Evolutionary conservation across 30 jellyfish, hydroid and myxozoan species (phyloP), one percentile per base, ranked within the genome.

Genomic region (Nemopilema nomurai): DNA sequence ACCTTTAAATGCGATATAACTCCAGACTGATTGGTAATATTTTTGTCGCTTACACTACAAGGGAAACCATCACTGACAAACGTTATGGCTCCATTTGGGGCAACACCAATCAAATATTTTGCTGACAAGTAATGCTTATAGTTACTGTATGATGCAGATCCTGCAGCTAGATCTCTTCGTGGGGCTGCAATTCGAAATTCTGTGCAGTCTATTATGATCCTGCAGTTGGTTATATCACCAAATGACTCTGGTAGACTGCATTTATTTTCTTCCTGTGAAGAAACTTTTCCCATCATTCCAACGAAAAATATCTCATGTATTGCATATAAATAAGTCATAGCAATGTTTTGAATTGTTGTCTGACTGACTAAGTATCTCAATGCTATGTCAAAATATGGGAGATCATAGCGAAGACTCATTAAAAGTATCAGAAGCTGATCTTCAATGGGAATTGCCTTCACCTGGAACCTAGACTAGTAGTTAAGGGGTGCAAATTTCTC

Each of bases 81-180:
- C 0, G 90, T 81, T 4, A 69, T 69, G 16, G 13, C 80, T 29
- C 77, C 82, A 67, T 81, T 81, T 62, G 84, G 83, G 7, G 90
- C 90, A 33, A 81, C 84, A 66, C 84, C 90, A 66, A 69, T 69
- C 18, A 78, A 66, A 23, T 41, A 57, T 66, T 77, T 77, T 78
- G 57, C 62, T 26, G 67, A 41, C 13, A 41, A 41, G 57, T 3
- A 41, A 41, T 41, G 57, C 13, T 41, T 41, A 13, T 41, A 41
- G 57, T 41, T 41, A 13, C 57, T 41, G 57, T 41, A 41, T 6
- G 57, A 3, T 41, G 57, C 57, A 3, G 57, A 41, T 41, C 9
- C 57, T 3, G 57, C 57, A 41, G 57, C 6, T 41, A 41, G 13
- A 41, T 41, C 57, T 41, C 13, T 41, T 13, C 74, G n/a, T 51